Base-by-base conservation (phyloP, 2,888 invertebrate species). In the Saturnia pavonia region DNA sequence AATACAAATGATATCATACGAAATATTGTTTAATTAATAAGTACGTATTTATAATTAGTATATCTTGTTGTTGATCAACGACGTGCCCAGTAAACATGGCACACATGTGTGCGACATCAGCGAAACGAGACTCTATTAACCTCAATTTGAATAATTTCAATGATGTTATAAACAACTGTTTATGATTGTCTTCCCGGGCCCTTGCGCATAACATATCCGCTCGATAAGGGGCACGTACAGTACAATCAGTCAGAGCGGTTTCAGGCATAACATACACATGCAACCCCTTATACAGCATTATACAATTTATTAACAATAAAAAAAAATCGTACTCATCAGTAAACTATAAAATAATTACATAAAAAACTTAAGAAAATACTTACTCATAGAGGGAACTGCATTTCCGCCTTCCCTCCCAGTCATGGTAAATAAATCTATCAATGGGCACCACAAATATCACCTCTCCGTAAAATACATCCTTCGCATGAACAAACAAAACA, bases 351-450 rank as follows among this genome's bases (percentile, higher is more conserved):
- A 22, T 42, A 54, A 25, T 42, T 54, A 42, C 25, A 54, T 25
- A 34, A 54, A 51, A 76, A 83, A 78, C 70, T 79, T 75, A 77
- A 72, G 74, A 77, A 72, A 76, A 70, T 89, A 92, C 93, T 94
- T 87, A 94, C 93, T 92, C 81, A 89, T 91, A 91, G 92, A 91
- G 88, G 92, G 91, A 92, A 91, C 91, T 94, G 92, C 92, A 93
- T 90, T 92, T 92, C 93, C 93, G 91, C 89, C 91, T 90, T 90
- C 91, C 88, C 90, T 91, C 88, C 89, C 92, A 89, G 90, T 93
- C 94, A 94, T 94, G 87, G 88, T 93, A 91, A 88, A 82, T 86
- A 84, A 84, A 87, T 87, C 85, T 83, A 81, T 85, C 82, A 87
- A 89, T 85, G 82, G 82, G 88, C 87, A 90, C 91, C 89, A 90